phyloP scores from a whole-genome alignment of 2,113 vertebrate genomes.

The Lutjanus erythropterus region DNA sequence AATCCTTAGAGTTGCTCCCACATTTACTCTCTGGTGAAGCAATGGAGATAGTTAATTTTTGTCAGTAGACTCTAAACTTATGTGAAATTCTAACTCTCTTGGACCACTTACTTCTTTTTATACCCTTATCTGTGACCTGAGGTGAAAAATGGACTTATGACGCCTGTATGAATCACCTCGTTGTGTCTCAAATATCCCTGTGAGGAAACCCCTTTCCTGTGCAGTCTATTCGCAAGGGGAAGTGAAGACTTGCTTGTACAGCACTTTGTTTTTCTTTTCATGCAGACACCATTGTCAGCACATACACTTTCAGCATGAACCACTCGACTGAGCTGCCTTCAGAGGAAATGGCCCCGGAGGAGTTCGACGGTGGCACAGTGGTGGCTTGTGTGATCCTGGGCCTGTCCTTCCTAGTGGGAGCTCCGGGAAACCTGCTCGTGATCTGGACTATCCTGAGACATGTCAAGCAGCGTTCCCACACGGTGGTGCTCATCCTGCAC shows the following conservation, averaged over 20 bases:
- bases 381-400: slow-evolving; percentile 80
- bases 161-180: slow-evolving; percentile 52
- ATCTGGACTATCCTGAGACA: slow-evolving; percentile 85
- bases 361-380: slow-evolving; percentile 57
- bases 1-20: background rate
- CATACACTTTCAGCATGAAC: slow-evolving; percentile 72
- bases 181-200: slow-evolving; percentile 45
- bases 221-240: slow-evolving; percentile 71
- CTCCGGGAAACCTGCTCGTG: slow-evolving; percentile 85
- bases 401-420: slow-evolving; percentile 82
- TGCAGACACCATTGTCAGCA: slow-evolving; percentile 69
- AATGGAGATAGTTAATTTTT: background rate
- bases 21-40: background rate
- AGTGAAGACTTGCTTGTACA: slow-evolving; percentile 72
- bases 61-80: background rate
- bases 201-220: slow-evolving; percentile 70
- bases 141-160: slow-evolving; percentile 19
- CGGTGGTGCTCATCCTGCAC: slow-evolving; percentile 83
- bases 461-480: slow-evolving; percentile 83
- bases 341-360: slow-evolving; percentile 67
- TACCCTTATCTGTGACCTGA: background rate
- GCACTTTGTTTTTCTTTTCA: slow-evolving; percentile 61
- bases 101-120: background rate
- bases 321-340: slow-evolving; percentile 13
- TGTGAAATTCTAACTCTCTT: slow-evolving; percentile 4